Evolutionary conservation across 2,113 vertebrate species (phyloP), one percentile per base, ranked within the genome.

Genomic region (Sorex fumeus): DNA sequence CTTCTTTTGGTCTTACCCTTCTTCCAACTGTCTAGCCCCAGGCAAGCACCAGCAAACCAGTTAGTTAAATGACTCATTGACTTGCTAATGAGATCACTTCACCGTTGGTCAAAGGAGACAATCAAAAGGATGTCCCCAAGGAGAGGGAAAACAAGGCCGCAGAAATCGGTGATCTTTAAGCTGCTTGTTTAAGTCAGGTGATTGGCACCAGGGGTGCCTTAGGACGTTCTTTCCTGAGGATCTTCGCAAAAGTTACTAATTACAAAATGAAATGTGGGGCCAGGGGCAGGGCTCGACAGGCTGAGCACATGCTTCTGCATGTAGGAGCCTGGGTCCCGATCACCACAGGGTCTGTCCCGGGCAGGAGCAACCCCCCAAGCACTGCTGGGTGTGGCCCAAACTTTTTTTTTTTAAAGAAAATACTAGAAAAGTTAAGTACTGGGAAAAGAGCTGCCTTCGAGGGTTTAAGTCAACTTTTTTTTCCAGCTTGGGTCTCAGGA

Each of bases 61-160:
- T 91, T 92, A 89, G 84, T 93, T 92, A 84, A 94, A 34, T 96
- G 93, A 94, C 88, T 97, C 92, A 97, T 87, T 95, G 94, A 95
- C 93, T 96, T 96, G 95, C 94, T 96, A 97, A 97, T 95, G 47
- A 93, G 85, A 85, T 28, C 1, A 34, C 91, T 95, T 53, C 69
- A 0, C 62, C 94, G 90, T n/a, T 28, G 8, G 83, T 88, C 87
- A 80, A 86, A 86, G 74, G 60, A 90, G 86, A 95, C 85, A 83
- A 93, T 86, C 43, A 93, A 86, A 95, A 95, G 84, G 62, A 83
- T 8, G 53, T 76, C 88, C 71, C 67, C 10, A 62, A 77, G 93
- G 95, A 90, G 62, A 88, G 45, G 89, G 28, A 53, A 83, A 90
- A 93, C 82, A 64, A 69, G 82, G 78, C 47, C 50, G 85, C 81